Evolutionary conservation across 2,797 vertebrate genomes (phyloP).

Genomic region (Hemitrygon akajei): DNA sequence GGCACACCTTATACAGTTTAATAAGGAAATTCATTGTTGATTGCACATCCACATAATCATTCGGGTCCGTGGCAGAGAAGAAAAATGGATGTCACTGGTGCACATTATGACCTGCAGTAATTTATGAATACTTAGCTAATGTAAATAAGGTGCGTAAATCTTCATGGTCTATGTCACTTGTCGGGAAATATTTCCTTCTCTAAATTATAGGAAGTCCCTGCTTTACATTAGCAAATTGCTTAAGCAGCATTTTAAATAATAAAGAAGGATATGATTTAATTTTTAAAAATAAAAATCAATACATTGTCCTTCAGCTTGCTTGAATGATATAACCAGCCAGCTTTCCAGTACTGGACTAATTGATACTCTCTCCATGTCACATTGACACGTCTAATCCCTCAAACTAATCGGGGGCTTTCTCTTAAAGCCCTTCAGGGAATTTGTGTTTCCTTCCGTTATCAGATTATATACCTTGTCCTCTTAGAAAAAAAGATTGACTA

Average conservation of each 20-base stretch:
- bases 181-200: constrained; percentile 46
- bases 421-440: constrained; percentile 48
- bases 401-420: constrained; percentile 50
- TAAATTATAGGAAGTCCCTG: constrained; percentile 48
- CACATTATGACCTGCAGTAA: constrained; percentile 28
- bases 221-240: constrained; percentile 56
- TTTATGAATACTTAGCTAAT: constrained; percentile 34
- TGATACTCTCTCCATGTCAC: constrained; percentile 50
- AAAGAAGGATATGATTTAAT: constrained; percentile 61
- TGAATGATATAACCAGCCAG: constrained; percentile 50
- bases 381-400: constrained; percentile 43
- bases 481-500: constrained; percentile 54
- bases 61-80: background rate
- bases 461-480: constrained; percentile 58
- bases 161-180: constrained; percentile 42
- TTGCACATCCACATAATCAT: constrained; percentile 26
- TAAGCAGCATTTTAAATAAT: constrained; percentile 59
- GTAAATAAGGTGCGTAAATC: constrained; percentile 44
- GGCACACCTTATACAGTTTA: constrained; percentile 22
- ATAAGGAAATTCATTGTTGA: constrained; percentile 34
- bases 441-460: constrained; percentile 54
- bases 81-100: constrained; percentile 7
- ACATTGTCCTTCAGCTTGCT: constrained; percentile 55
- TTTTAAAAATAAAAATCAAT: constrained; percentile 61
- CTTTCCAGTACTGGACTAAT: constrained; percentile 48